Percentiles rank a stretch among this genome's conserved stretches.
Conservation (phyloP, 2,888 invertebrate genomes). For the Napeogenes inachia region DNA sequence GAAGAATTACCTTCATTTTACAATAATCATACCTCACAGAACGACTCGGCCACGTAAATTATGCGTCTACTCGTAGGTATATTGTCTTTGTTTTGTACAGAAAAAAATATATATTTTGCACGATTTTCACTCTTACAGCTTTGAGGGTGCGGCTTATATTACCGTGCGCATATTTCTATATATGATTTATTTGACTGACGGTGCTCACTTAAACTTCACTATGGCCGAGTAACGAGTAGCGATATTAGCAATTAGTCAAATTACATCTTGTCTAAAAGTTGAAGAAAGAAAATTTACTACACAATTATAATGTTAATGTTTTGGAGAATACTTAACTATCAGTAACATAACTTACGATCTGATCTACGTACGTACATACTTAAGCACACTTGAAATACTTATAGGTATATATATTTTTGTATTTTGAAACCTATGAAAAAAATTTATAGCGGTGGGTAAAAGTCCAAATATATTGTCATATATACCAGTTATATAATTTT, state of each 20-base stretch:
- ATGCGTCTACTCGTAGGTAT: slow-evolving; percentile 2
- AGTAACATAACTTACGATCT: too few relatives aligned
- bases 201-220: background rate
- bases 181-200: background rate
- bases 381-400: too few relatives aligned
- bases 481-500: too few relatives aligned
- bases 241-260: slow-evolving; percentile 1
- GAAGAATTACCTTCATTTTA: background rate
- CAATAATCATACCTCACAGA: slow-evolving; percentile 5
- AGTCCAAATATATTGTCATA: too few relatives aligned
- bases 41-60: background rate
- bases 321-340: background rate
- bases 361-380: too few relatives aligned
- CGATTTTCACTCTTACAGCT: background rate
- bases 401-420: too few relatives aligned
- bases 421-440: too few relatives aligned
- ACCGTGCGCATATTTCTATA: background rate
- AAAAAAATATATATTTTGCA: background rate
- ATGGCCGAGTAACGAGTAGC: background rate
- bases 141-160: background rate
- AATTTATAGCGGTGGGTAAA: too few relatives aligned
- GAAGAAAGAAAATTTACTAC: slow-evolving; percentile 1
- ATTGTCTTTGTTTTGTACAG: background rate
- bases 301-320: background rate
- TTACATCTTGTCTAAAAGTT: too few relatives aligned